Percentiles rank a stretch among this genome's conserved stretches.
Evolutionary conservation across 1,140 invertebrate species (phyloP).

Genomic region (Drosophila tropicalis): DNA sequence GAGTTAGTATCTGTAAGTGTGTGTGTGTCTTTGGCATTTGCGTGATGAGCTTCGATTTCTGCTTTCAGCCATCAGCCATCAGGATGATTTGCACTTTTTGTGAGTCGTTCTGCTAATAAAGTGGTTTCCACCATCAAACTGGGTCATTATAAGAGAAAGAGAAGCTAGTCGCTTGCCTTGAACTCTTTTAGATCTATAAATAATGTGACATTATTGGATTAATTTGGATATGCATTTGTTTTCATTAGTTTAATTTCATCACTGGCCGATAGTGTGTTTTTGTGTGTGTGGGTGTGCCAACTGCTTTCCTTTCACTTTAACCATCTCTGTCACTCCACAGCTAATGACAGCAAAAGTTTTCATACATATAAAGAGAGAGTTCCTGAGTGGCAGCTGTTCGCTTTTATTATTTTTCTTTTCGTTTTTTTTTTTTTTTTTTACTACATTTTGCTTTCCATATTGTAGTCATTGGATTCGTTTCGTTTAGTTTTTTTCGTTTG

Average conservation of each 20-base stretch:
- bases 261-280: not conserved
- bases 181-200: conserved; percentile 60
- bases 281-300: conserved; percentile 18
- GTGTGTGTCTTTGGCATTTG: conserved; percentile 10
- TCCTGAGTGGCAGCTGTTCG: conserved; percentile 12
- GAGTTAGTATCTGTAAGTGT: conserved; percentile 14
- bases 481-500: conserved; percentile 8
- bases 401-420: not conserved
- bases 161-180: conserved; percentile 28
- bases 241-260: conserved; percentile 76
- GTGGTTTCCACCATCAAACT: conserved; percentile 58
- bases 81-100: conserved; percentile 66
- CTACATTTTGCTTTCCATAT: not conserved
- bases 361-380: conserved; percentile 20
- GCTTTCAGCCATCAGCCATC: conserved; percentile 23
- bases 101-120: conserved; percentile 59
- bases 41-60: conserved; percentile 40
- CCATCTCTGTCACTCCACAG: not conserved
- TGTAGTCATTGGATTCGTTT: conserved; percentile 39
- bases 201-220: conserved; percentile 74
- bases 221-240: conserved; percentile 78
- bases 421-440: not conserved
- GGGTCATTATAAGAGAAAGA: conserved; percentile 43
- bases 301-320: not conserved
- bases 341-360: conserved; percentile 47